These are phyloP conservation scores for Brotula barbata DNA, from an alignment of 2,797 vertebrate species.

Conservation along the genomic window DNA sequence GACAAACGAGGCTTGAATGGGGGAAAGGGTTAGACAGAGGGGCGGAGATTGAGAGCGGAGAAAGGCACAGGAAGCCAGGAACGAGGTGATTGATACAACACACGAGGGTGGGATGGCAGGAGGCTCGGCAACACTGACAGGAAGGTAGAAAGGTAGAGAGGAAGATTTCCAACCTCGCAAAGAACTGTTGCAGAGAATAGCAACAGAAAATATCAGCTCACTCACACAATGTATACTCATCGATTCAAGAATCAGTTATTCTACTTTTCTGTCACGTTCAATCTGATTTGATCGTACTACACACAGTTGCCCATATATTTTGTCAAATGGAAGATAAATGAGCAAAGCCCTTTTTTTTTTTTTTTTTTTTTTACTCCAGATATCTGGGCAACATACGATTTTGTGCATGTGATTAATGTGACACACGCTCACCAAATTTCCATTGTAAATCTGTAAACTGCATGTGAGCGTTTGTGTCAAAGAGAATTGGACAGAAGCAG, in stretches of 20 bases:
- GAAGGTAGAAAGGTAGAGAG: constrained; percentile 24
- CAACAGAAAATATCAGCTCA: too few species aligned
- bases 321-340: too few species aligned
- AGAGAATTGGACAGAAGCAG: constrained; percentile 26
- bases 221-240: too few species aligned
- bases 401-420: too few species aligned
- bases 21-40: constrained; percentile 16
- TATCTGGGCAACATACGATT: too few species aligned
- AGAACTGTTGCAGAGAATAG: constrained; percentile 14
- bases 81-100: constrained; percentile 38
- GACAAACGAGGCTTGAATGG: constrained; percentile 51
- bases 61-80: constrained; percentile 29
- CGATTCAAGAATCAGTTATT: too few species aligned
- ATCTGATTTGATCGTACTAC: too few species aligned
- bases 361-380: too few species aligned
- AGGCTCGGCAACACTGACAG: constrained; percentile 1
- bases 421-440: too few species aligned
- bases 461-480: constrained; percentile 25
- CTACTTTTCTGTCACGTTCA: too few species aligned
- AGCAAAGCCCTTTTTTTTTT: too few species aligned
- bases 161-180: constrained; percentile 28
- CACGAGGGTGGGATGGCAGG: constrained; percentile 12
- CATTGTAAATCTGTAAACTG: not conserved
- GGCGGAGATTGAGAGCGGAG: constrained; percentile 23
- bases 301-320: too few species aligned